Conservation (phyloP, 2,888 invertebrate genomes). For the Drosophila falleni region DNA sequence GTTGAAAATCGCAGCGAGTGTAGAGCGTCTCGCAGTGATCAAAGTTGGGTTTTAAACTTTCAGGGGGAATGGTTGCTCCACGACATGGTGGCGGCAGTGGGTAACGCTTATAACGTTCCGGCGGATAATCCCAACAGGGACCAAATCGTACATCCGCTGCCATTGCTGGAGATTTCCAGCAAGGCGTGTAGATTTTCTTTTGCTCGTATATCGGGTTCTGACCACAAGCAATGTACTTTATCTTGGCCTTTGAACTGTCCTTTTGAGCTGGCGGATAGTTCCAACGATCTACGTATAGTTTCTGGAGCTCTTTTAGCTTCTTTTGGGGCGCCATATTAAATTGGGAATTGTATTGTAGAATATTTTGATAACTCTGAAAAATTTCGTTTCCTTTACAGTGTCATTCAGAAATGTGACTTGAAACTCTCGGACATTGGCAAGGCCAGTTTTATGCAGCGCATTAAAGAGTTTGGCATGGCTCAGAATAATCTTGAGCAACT, state of each 20-base stretch:
- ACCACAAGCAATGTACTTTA: conserved; percentile 48
- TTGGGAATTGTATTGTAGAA: conserved; percentile 1
- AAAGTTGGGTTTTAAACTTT: conserved; percentile 48
- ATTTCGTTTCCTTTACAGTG: conserved; percentile 63
- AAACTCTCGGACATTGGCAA: conserved; percentile 85
- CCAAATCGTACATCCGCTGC: conserved; percentile 37
- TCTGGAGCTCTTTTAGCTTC: conserved; percentile 49
- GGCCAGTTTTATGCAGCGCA: conserved; percentile 83
- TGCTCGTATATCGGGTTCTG: conserved; percentile 20
- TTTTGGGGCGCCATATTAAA: conserved; percentile 31
- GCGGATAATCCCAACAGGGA: conserved; percentile 73
- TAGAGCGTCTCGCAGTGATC: conserved; percentile 64
- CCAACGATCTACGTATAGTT: conserved; percentile 48
- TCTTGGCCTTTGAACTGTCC: conserved; percentile 2
- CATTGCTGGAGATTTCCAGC: conserved; percentile 54
- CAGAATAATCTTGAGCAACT: conserved; percentile 82
- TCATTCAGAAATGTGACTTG: conserved; percentile 84
- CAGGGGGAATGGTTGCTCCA: conserved; percentile 44
- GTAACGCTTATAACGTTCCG: conserved; percentile 55
- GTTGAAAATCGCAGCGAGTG: conserved; percentile 66
- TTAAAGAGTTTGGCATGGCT: conserved; percentile 72
- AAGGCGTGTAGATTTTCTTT: conserved; percentile 31
- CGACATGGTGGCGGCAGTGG: conserved; percentile 67
- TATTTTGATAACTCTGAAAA: conserved; percentile 12
- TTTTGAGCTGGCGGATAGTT: conserved; percentile 55